A percentile compares a stretch with the other conserved stretches of the same genome.
Evolutionary conservation across 2,113 vertebrate genomes (phyloP).

Genomic region (Athene cunicularia): DNA sequence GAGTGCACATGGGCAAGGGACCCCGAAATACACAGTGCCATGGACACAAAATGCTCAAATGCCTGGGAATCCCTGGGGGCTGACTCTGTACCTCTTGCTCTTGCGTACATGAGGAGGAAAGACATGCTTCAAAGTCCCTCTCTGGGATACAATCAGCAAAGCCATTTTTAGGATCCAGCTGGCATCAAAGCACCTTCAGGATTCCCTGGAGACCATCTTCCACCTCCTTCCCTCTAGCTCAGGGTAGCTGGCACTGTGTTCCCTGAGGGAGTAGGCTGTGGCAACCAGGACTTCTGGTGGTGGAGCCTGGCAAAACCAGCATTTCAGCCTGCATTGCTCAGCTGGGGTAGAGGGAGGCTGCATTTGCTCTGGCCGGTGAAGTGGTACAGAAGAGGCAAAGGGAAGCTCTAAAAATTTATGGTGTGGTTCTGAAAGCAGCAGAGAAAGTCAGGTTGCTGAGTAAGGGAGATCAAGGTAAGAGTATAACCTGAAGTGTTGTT

Average conservation of each 20-base stretch:
- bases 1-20: background rate
- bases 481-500: background rate
- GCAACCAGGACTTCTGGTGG: fast-evolving
- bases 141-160: background rate
- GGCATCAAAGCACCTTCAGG: background rate
- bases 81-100: background rate
- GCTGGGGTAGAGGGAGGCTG: background rate
- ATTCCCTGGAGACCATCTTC: background rate
- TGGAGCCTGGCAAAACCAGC: background rate
- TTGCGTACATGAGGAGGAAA: background rate
- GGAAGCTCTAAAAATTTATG: background rate
- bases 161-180: fast-evolving
- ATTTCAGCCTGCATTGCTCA: fast-evolving
- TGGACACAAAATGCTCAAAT: background rate
- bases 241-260: background rate
- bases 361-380: background rate
- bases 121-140: background rate
- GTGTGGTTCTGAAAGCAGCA: background rate
- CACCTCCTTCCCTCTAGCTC: background rate
- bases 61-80: background rate
- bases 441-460: background rate
- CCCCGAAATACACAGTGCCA: background rate
- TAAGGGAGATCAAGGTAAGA: conserved; percentile 25
- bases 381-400: background rate
- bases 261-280: background rate